These are phyloP conservation scores for Lutraria rhynchaena DNA, from an alignment of 1,140 invertebrate genomes.

Conservation along the genomic window DNA sequence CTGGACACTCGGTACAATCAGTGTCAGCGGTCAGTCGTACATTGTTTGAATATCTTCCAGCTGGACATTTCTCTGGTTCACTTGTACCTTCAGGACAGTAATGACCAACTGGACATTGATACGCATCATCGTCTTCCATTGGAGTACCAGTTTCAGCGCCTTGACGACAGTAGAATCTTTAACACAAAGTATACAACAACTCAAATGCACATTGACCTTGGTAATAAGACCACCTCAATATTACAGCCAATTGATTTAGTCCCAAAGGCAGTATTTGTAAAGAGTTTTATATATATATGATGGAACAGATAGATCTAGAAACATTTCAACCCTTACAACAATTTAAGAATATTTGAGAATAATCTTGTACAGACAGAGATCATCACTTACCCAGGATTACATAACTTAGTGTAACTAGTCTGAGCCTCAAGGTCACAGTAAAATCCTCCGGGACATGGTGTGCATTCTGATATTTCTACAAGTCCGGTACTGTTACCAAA, in stretches of 20 bases:
- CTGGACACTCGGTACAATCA: conserved; percentile 76
- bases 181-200: no score
- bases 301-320: no score
- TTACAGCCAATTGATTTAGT: no score
- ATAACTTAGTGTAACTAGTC: conserved; percentile 73
- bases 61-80: conserved; percentile 77
- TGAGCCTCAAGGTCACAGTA: conserved; percentile 77
- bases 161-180: conserved; percentile 77
- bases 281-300: no score
- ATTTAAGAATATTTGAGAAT: no score
- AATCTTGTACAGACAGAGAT: background rate
- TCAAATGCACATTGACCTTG: no score
- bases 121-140: conserved; percentile 73
- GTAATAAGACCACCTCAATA: no score
- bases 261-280: no score
- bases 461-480: conserved; percentile 69
- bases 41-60: conserved; percentile 74
- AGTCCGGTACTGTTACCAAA: conserved; percentile 76
- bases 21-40: conserved; percentile 63
- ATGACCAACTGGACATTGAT: conserved; percentile 76
- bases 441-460: conserved; percentile 78
- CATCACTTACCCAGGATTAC: conserved; percentile 77
- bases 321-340: no score
- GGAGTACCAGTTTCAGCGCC: conserved; percentile 75
- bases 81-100: conserved; percentile 73